Base-by-base conservation (phyloP, 2,888 invertebrate genomes). In the Tinea trinotella region DNA sequence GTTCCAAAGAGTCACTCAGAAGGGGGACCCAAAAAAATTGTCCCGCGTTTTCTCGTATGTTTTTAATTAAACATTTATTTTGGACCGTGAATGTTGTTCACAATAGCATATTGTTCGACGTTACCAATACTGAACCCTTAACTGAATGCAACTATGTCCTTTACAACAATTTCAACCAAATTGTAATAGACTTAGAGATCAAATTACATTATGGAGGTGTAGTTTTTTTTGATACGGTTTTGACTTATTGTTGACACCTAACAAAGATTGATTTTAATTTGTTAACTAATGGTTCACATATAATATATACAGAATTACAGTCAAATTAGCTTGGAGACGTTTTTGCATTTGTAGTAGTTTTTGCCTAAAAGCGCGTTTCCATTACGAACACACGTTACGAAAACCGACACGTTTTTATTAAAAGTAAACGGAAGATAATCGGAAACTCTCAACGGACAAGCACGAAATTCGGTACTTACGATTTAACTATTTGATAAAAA, bases 51-150 rank as follows among this genome's bases (percentile, higher is more conserved):
- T 50, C 20, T 20, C 52, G 53, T 56, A 64, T 64, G 65, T 65
- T 70, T 70, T 72, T 69, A 71, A 73, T 71, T 70, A 70, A 66
- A 66, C 65, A 66, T 66, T 70, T 67, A 71, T 67, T 70, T 69
- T 65, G 65, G 63, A 67, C 63, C 66, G 66, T 64, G 64, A 64
- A 63, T 64, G 62, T 65, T 61, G 61, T 62, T 57, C 67, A 74
- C 71, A 73, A 71, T 71, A 62, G 70, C 60, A 65, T 63, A 70
- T 40, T 40, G 40, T 40, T 40, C 40, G 40, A 7, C 15, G 40
- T 40, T 40, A 40, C 40, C 40, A 15, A 40, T 40, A 40, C 40
- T n/a, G 30, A n/a, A 30, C 30, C 30, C 30, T 30, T 30, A 30
- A 7, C 22, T 22, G 7, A 22, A 22, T 22, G 22, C 30, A 30